Evolutionary conservation across 2,888 invertebrate species (phyloP), one percentile per base, ranked within the genome.

Genomic region (Leucophora obtusa): DNA sequence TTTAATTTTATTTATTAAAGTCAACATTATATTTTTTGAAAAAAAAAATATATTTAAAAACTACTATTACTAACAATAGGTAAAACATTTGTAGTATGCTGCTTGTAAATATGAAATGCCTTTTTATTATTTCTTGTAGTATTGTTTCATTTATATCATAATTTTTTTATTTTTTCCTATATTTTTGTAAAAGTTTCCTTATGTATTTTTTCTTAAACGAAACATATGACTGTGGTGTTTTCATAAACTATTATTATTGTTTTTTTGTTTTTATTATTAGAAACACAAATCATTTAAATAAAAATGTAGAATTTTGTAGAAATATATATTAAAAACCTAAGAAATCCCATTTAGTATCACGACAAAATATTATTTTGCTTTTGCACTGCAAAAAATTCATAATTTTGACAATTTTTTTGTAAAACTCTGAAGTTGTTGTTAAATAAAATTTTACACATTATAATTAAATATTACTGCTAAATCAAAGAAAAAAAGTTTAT

Each of bases 201-300:
- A 47, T 54, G 47, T 53, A 56, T 70, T 76, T 66, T 73, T 71
- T 65, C 24, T 33, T 50, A 59, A 33, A 24, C 50, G 70, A 79
- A 65, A 33, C 18, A 65, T 69, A 84, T 86, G 87, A 87, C 88
- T 88, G 88, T 87, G 87, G 88, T 87, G 86, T 87, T 86, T 87
- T 28, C 84, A 85, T 84, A 84, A 81, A 86, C 86, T 87, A 87
- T 86, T 87, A 86, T 83, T 85, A 84, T 84, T 72, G 66, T 53
- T 43, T 15, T 47, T 47, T 38, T 38, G 35, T 35, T 38, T n/a
- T 47, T 47, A n/a, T n/a, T 38, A 38, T 68, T 68, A 43, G 59
- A 71, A 69, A 77, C 47, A 21, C 47, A 59, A 71, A 60, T 11
- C 28, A 17, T 17, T 47, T 24, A 56, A 38, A 76, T 28, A 18